Base-by-base conservation (phyloP, 2,888 invertebrate genomes). In the Himalopsyche anomala region DNA sequence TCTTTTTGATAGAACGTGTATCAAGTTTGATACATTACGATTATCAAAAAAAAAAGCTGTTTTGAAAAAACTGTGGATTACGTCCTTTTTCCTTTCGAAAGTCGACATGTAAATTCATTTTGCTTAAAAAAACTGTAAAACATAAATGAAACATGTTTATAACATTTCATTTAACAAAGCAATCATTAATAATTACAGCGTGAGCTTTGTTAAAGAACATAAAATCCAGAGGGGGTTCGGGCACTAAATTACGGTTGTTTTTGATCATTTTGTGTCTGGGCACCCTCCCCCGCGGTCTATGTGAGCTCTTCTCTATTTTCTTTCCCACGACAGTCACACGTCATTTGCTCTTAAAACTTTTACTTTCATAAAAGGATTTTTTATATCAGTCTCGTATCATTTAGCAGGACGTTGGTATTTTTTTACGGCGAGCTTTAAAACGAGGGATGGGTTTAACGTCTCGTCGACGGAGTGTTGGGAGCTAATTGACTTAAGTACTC, bases 271-370 rank as follows among this genome's bases (percentile, higher is more conserved):
- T 74, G 38, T 74, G 74, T 74, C 74, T 74, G 74, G 15, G 74
- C 74, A 36, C 36, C 74, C 74, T 74, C 74, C 74, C 74, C 74
- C 74, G 38, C 74, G 74, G 74, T 74, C 74, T 74, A 74, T 74
- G 74, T 28, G 74, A 74, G 28, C 74, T 15, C 74, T 36, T 36
- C 74, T 74, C 74, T 74, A 74, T 74, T 74, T 74, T 74, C 74
- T 74, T 74, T 74, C 74, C 74, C 74, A 74, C 74, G 74, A 36
- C 74, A 74, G 74, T 74, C 74, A 74, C 74, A 28, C 74, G 74
- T 74, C 74, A 74, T 74, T 74, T 74, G 74, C 36, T 36, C 36
- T 74, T 74, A 74, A 5, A 74, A 74, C 74, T 74, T 74, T 74
- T 74, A 74, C 74, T 74, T 36, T 74, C 38, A 74, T 15, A 74